These are phyloP conservation scores for Xerus rutilus DNA, from an alignment of 2,797 vertebrate genomes.

Conservation along the genomic window DNA sequence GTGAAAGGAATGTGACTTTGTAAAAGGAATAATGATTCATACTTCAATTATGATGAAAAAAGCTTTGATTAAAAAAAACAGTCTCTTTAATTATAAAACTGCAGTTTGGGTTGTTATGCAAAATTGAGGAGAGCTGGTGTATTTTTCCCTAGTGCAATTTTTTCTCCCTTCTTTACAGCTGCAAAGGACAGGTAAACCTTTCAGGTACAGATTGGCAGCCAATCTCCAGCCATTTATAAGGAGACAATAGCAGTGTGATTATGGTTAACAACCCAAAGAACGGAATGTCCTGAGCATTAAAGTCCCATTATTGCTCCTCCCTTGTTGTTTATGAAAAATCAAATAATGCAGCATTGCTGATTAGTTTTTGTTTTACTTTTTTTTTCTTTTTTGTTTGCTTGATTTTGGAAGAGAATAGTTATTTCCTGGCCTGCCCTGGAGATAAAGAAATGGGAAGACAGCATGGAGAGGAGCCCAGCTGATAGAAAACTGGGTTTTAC, in stretches of 20 bases:
- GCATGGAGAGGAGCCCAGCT: not conserved
- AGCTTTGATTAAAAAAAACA: not conserved
- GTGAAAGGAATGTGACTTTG: not conserved
- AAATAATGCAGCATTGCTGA: not conserved
- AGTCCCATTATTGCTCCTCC: not conserved
- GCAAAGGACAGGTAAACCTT: not conserved
- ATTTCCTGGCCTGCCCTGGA: not conserved
- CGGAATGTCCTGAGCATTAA: not conserved
- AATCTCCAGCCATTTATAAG: not conserved
- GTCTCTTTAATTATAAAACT: slow-evolving; percentile 3
- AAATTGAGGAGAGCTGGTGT: not conserved
- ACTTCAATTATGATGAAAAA: not conserved
- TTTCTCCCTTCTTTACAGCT: not conserved
- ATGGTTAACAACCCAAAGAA: not conserved
- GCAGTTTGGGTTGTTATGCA: not conserved
- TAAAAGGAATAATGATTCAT: slow-evolving; percentile 1
- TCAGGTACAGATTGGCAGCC: not conserved
- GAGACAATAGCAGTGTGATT: not conserved
- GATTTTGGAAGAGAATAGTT: slow-evolving; percentile 1
- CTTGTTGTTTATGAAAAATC: slow-evolving; percentile 14
- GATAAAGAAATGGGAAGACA: not conserved
- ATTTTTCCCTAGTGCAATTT: not conserved
- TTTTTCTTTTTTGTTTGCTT: not conserved
- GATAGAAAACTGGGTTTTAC: not conserved
- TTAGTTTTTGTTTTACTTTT: not conserved